Conservation (phyloP, 2,113 vertebrate genomes). For the Fregetta grallaria region DNA sequence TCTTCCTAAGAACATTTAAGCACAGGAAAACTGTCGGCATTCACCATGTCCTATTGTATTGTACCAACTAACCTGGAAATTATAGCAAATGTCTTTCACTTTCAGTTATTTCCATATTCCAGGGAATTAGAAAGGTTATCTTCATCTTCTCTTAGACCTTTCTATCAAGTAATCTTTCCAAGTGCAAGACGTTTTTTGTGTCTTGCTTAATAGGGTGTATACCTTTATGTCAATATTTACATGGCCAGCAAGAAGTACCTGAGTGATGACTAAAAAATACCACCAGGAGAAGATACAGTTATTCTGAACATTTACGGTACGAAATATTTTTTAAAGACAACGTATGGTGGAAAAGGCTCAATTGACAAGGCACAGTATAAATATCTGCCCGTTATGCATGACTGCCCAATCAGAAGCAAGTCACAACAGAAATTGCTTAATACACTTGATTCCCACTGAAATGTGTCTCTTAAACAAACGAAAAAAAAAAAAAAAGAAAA, state of each 20-base stretch:
- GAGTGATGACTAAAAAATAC: background rate
- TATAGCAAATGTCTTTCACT: background rate
- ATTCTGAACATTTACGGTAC: background rate
- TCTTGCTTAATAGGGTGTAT: background rate
- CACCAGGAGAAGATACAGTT: background rate
- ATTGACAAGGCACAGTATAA: background rate
- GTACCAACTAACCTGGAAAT: background rate
- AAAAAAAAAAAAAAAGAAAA: background rate
- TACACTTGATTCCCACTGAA: background rate
- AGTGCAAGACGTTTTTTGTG: background rate
- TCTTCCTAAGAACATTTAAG: background rate
- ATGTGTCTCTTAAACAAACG: background rate
- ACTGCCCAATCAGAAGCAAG: background rate
- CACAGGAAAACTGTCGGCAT: background rate
- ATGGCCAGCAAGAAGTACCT: background rate
- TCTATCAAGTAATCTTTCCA: background rate
- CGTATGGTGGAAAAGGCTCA: background rate
- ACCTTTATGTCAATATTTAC: background rate
- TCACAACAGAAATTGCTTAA: background rate
- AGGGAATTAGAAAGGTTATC: background rate
- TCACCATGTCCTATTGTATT: background rate
- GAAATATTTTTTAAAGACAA: background rate
- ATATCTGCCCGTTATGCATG: background rate
- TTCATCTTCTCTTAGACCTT: background rate
- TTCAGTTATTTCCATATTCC: background rate